Evolutionary conservation across 2,113 vertebrate genomes (phyloP).

Genomic region (Marmota monax): DNA sequence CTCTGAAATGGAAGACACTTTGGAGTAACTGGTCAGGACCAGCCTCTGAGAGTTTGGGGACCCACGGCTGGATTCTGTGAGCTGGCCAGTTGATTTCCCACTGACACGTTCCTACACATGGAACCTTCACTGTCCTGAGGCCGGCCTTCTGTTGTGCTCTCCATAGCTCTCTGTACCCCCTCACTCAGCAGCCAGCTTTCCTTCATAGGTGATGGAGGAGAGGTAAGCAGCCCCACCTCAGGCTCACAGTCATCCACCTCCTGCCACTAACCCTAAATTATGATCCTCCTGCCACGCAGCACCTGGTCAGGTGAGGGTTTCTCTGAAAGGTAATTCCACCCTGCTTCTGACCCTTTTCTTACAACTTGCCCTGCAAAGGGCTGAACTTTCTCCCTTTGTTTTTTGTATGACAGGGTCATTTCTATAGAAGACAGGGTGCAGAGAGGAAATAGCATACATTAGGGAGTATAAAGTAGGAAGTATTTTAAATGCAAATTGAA

Average conservation of each 20-base stretch:
- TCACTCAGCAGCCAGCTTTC: not conserved
- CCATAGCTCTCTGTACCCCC: not conserved
- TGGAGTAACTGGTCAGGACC: not conserved
- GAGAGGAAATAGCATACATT: not conserved
- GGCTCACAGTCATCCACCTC: not conserved
- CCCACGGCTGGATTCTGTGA: not conserved
- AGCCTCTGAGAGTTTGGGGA: not conserved
- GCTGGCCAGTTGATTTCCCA: not conserved
- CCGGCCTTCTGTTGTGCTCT: not conserved
- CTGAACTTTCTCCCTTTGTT: not conserved
- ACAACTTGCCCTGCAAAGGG: not conserved
- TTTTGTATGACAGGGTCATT: not conserved
- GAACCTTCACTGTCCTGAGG: not conserved
- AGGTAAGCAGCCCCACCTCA: not conserved
- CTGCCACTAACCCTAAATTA: not conserved
- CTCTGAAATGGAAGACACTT: not conserved
- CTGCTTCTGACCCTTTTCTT: not conserved
- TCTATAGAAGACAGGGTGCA: not conserved
- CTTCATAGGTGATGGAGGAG: fast-evolving
- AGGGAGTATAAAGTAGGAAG: not conserved
- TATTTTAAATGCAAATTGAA: constrained; percentile 53
- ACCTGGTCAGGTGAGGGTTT: fast-evolving
- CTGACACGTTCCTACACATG: not conserved
- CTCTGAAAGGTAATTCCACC: not conserved
- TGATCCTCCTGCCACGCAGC: not conserved